These are phyloP conservation scores for Drosophila kanapiae DNA, from an alignment of 1,140 invertebrate genomes.

Conservation along the genomic window DNA sequence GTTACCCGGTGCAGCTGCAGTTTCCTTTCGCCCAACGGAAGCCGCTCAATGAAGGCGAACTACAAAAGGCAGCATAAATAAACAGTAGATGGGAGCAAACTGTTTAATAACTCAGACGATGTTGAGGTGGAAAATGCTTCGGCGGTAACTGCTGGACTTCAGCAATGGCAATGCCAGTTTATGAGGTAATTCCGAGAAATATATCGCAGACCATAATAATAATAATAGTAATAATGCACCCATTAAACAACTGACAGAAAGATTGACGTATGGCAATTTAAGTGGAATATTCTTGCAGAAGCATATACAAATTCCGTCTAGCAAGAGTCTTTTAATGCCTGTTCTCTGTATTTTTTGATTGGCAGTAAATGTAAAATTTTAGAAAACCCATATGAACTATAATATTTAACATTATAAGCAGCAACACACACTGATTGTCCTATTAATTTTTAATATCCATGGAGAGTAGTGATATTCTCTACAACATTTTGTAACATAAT, in stretches of 20 bases:
- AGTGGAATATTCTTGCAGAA: not conserved
- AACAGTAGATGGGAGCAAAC: conserved; percentile 66
- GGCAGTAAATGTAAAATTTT: too few species aligned
- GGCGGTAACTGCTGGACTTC: conserved; percentile 5
- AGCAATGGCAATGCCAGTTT: conserved; percentile 1
- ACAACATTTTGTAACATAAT: too few species aligned
- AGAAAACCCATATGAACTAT: too few species aligned
- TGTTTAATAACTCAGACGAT: conserved; percentile 70
- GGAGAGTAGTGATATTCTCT: too few species aligned
- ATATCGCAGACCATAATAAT: conserved; percentile 9
- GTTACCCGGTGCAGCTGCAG: conserved; percentile 13
- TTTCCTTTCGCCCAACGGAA: conserved; percentile 16
- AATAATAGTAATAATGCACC: not conserved
- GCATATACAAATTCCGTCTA: not conserved
- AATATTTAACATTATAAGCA: too few species aligned
- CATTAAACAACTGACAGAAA: conserved; percentile 3
- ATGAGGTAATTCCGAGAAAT: conserved; percentile 8
- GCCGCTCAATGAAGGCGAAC: conserved; percentile 23
- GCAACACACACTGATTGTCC: too few species aligned
- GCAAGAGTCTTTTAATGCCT: too few species aligned
- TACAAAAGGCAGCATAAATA: conserved; percentile 71
- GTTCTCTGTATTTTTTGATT: too few species aligned
- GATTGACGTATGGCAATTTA: not conserved
- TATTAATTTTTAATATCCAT: too few species aligned
- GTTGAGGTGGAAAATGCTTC: conserved; percentile 2